Percentiles rank a stretch among this genome's conserved stretches.
phyloP scores from a whole-genome alignment of 2,797 vertebrate species.

The Enteromius radiatus region DNA sequence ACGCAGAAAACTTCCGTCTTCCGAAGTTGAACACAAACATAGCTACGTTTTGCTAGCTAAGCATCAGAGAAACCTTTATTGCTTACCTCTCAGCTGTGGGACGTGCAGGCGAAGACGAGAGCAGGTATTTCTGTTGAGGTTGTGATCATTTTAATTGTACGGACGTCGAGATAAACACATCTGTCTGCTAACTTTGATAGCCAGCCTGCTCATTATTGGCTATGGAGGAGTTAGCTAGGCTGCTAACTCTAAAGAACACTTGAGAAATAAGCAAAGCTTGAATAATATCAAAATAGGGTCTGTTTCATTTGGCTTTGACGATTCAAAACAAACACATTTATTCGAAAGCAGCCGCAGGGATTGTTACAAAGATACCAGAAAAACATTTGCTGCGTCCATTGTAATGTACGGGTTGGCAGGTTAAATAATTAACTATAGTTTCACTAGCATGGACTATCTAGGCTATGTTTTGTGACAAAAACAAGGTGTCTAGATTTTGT shows the following conservation, averaged over 20 bases:
- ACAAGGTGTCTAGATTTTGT: not conserved
- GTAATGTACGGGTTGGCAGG: not conserved
- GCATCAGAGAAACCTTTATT: not conserved
- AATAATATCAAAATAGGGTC: not conserved
- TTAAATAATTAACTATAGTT: not conserved
- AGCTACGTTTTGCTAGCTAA: slow-evolving; percentile 42
- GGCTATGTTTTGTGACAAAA: not conserved
- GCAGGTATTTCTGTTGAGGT: slow-evolving; percentile 27
- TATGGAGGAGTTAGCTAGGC: slow-evolving; percentile 2
- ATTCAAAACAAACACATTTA: not conserved
- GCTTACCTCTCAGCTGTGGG: not conserved
- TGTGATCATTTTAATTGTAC: not conserved
- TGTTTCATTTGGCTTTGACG: not conserved
- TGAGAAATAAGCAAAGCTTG: not conserved
- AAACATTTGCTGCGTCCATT: not conserved
- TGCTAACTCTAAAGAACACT: slow-evolving; percentile 10
- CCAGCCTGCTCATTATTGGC: not conserved
- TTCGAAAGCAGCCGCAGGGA: not conserved
- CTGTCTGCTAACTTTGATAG: slow-evolving; percentile 7
- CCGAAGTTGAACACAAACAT: slow-evolving; percentile 78
- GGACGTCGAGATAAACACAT: not conserved
- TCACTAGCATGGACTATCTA: not conserved
- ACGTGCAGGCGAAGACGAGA: not conserved
- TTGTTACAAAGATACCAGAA: not conserved
- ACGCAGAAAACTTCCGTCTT: slow-evolving; percentile 78